Evolutionary conservation across 2,888 invertebrate species (phyloP).

Genomic region (Eucera pruinosa): DNA sequence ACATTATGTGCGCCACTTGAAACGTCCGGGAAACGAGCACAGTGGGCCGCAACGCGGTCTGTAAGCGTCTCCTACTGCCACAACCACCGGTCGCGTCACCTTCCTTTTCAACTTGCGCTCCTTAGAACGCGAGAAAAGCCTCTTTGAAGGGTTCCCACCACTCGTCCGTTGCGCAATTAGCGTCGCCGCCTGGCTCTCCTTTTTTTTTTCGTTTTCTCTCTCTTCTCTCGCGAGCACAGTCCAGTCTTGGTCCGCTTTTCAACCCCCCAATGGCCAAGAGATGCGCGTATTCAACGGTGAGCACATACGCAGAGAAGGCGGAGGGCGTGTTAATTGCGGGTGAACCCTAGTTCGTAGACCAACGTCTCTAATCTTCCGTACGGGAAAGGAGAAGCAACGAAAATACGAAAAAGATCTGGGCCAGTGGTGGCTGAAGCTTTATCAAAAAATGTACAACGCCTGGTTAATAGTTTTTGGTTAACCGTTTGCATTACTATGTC

Average conservation of each 20-base stretch:
- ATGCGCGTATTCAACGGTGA: slow-evolving; percentile 30
- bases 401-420: slow-evolving; percentile 60
- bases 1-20: slow-evolving; percentile 49
- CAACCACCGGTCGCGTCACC: slow-evolving; percentile 18
- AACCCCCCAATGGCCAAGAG: background rate
- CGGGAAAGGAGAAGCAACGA: slow-evolving; percentile 40
- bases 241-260: slow-evolving; percentile 14
- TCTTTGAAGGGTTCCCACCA: slow-evolving; percentile 37
- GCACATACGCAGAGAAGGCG: slow-evolving; percentile 17
- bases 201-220: background rate
- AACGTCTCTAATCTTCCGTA: slow-evolving; percentile 53
- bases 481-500: too few species aligned
- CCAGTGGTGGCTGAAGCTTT: slow-evolving; percentile 35
- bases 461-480: too few species aligned
- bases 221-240: background rate
- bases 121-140: slow-evolving; percentile 36
- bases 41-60: slow-evolving; percentile 34
- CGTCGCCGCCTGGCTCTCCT: slow-evolving; percentile 49
- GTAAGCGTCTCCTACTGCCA: slow-evolving; percentile 44
- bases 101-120: slow-evolving; percentile 50
- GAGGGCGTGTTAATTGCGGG: slow-evolving; percentile 46
- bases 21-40: slow-evolving; percentile 46
- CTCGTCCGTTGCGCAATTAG: slow-evolving; percentile 69
- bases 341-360: slow-evolving; percentile 29
- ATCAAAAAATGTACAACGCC: slow-evolving; percentile 38